Percentiles rank a stretch among this genome's conserved stretches.
Evolutionary conservation across 2,888 invertebrate species (phyloP).

Genomic region (Brenthis daphne): DNA sequence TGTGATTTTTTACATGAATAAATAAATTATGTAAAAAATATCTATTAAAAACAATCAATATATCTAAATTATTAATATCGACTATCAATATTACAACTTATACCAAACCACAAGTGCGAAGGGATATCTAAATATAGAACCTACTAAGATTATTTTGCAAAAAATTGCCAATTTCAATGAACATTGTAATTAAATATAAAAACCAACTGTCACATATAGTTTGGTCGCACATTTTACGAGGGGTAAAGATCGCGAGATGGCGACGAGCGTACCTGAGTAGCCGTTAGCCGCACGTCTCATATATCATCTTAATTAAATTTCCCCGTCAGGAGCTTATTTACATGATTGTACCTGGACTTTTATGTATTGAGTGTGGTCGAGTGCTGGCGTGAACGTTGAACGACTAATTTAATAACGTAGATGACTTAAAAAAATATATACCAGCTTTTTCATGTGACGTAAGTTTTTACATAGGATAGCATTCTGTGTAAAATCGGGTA

Average conservation of each 20-base stretch:
- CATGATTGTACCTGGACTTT: constrained; percentile 67
- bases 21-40: too few species aligned
- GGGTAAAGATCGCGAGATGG: constrained; percentile 23
- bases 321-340: constrained; percentile 72
- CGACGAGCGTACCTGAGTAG: constrained; percentile 53
- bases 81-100: too few species aligned
- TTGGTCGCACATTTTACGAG: not conserved
- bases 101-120: not conserved
- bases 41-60: too few species aligned
- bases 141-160: not conserved
- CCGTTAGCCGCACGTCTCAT: constrained; percentile 74
- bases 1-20: too few species aligned
- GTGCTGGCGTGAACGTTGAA: constrained; percentile 38
- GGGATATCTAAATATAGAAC: not conserved
- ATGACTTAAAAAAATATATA: not conserved
- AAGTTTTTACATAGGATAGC: too few species aligned
- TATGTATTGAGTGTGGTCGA: constrained; percentile 44
- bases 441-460: too few species aligned
- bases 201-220: constrained; percentile 20
- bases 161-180: not conserved
- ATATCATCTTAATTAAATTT: constrained; percentile 83
- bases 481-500: too few species aligned
- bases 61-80: too few species aligned
- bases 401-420: constrained; percentile 16
- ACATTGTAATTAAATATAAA: constrained; percentile 17